Base-by-base conservation (phyloP, 1,140 invertebrate species). In the Drosophila nasuta region DNA sequence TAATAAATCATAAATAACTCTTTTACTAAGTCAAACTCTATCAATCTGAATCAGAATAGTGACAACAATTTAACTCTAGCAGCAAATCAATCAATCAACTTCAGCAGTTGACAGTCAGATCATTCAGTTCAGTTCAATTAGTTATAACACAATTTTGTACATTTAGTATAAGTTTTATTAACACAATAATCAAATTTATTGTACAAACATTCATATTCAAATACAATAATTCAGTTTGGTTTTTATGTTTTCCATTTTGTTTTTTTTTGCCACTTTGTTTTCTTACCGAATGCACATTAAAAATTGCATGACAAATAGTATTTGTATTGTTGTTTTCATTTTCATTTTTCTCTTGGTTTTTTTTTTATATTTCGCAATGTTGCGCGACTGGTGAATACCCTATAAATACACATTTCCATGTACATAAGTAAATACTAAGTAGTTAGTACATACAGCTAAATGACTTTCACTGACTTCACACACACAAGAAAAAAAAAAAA, bases 171-270 rank as follows among this genome's bases (percentile, higher is more conserved):
- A 65, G 66, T 85, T 82, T 85, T 80, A 74, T 85, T 75, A 85
- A 85, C 82, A 86, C 81, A 75, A 71, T 85, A 71, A 85, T 77
- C 60, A 66, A 85, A 85, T 74, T 73, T 74, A 74, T 85, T 73
- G 77, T 86, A 85, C 69, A 74, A 63, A 85, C 81, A 82, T 68
- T 68, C 72, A 82, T 76, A 79, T 79, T 71, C 58, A 83, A 79
- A 83, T 83, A 77, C 68, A 80, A 62, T 82, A 69, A 72, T 59
- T 73, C 20, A 48, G 17, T 52, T 67, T 38, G n/a, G 5, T 58
- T 38, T 15, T 46, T 33, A 0, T 35, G 11, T 57, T 76, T 64
- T 30, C 2, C 28, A 5, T 51, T 28, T 60, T 46, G 1, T 57
- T 45, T 67, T 59, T 25, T 54, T 35, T 57, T 65, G 49, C 62